Base-by-base conservation (phyloP, 2,888 invertebrate species). In the Uropetala carovei region DNA sequence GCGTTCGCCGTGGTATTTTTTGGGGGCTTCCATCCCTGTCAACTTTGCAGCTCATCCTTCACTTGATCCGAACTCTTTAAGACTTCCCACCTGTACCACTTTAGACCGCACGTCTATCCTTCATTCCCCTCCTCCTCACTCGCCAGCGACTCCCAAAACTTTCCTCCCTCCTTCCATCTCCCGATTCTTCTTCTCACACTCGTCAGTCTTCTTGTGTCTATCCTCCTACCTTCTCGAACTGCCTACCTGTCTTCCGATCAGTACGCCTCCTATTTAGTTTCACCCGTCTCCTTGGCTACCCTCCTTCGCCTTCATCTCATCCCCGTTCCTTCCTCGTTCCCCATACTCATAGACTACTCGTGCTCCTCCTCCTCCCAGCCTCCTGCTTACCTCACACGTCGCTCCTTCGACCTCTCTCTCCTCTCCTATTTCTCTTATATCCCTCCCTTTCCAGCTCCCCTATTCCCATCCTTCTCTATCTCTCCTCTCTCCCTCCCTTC, bases 211-310 rank as follows among this genome's bases (percentile, higher is more conserved):
- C 16, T 60, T 57, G 14, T 83, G 59, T 60, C 22, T 85, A 56
- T 58, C 22, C 14, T 30, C n/a, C 85, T 83, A 83, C 83, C 83
- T 57, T 56, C 18, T 16, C 56, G 56, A 18, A 57, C 86, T 86
- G 59, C 60, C 60, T 58, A 85, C 57, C 85, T 84, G 84, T 43
- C 84, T 84, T 43, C 56, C 57, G 43, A 57, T 84, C 84, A 57
- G 43, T 43, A 85, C 85, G 85, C 85, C 85, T 85, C 85, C 85
- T 85, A 85, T 85, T 85, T 85, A 85, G 85, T 58, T 85, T 85
- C 85, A 57, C 85, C 85, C 83, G 83, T 56, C 83, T 83, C 83
- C 18, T 18, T 56, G 18, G n/a, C 16, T 9, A 16, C 56, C 18
- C 83, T 30, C 27, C 82, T 14, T 82, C 64, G n/a, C 64, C n/a